Conservation (phyloP, 1,140 invertebrate genomes). For the Drosophila fuyamai region DNA sequence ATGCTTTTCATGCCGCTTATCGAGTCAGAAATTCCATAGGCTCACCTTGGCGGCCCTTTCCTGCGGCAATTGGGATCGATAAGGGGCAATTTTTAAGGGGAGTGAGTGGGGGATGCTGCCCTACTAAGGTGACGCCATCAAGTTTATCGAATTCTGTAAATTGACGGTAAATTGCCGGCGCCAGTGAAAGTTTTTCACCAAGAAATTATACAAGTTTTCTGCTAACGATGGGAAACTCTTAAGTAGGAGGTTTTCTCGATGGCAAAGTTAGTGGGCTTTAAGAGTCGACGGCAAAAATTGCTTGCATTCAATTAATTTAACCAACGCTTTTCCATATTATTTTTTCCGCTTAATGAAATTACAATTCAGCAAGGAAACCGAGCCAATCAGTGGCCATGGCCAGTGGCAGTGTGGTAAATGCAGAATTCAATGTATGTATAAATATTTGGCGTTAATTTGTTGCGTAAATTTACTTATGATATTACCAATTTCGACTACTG, state of each 20-base stretch:
- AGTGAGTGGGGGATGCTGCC: slow-evolving; percentile 15
- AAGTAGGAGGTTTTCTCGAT: not conserved
- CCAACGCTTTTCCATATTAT: not conserved
- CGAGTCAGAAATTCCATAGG: slow-evolving; percentile 48
- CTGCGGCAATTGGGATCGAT: slow-evolving; percentile 53
- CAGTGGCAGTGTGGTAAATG: slow-evolving; percentile 14
- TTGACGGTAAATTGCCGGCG: slow-evolving; percentile 24
- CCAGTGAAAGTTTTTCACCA: slow-evolving; percentile 45
- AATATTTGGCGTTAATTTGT: slow-evolving; percentile 28
- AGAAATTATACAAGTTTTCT: slow-evolving; percentile 43
- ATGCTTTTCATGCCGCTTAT: slow-evolving; percentile 50
- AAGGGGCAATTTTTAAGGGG: slow-evolving; percentile 36
- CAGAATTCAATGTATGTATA: slow-evolving; percentile 17
- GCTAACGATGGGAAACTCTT: slow-evolving; percentile 17
- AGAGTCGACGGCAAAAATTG: not conserved
- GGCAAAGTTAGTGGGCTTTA: slow-evolving; percentile 8
- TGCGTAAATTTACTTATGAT: slow-evolving; percentile 4
- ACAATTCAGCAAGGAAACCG: slow-evolving; percentile 1
- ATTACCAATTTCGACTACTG: not conserved
- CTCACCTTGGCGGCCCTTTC: slow-evolving; percentile 33
- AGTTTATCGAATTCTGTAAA: slow-evolving; percentile 61
- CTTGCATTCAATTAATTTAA: not conserved
- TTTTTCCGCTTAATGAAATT: slow-evolving; percentile 45
- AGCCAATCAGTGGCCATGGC: slow-evolving; percentile 10
- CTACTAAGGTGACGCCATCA: slow-evolving; percentile 31